Percentiles rank a stretch among this genome's conserved stretches.
These are phyloP conservation scores for Cheilosia vulpina DNA, from an alignment of 2,888 invertebrate genomes.

Conservation along the genomic window DNA sequence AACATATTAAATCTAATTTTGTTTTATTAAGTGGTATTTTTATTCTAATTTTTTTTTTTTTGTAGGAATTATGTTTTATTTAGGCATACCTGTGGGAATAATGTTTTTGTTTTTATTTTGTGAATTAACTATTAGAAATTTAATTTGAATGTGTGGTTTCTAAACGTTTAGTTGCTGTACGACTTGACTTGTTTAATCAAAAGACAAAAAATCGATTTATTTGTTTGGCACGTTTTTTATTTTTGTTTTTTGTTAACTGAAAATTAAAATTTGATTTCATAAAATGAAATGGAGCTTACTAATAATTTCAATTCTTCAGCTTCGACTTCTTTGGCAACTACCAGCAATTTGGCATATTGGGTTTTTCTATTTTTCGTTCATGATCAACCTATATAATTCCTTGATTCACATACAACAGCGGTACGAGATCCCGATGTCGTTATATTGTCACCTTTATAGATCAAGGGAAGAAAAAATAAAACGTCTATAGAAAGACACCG, in stretches of 20 bases:
- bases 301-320: no score
- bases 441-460: no score
- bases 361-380: no score
- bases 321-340: no score
- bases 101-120: not conserved
- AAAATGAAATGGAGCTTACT: no score
- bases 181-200: not conserved
- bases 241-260: not conserved
- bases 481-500: no score
- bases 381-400: no score
- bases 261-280: not conserved
- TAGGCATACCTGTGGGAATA: slow-evolving; percentile 51
- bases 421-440: no score
- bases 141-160: slow-evolving; percentile 33
- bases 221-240: slow-evolving; percentile 36
- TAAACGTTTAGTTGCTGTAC: not conserved
- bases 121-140: slow-evolving; percentile 23
- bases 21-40: slow-evolving; percentile 19
- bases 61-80: slow-evolving; percentile 46
- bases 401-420: no score
- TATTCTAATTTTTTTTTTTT: slow-evolving; percentile 23
- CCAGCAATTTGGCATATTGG: no score
- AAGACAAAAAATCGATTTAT: not conserved
- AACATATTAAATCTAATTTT: slow-evolving; percentile 39
- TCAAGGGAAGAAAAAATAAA: no score